phyloP scores from a whole-genome alignment of 2,888 invertebrate genomes.

The Heteromurus nitidus region DNA sequence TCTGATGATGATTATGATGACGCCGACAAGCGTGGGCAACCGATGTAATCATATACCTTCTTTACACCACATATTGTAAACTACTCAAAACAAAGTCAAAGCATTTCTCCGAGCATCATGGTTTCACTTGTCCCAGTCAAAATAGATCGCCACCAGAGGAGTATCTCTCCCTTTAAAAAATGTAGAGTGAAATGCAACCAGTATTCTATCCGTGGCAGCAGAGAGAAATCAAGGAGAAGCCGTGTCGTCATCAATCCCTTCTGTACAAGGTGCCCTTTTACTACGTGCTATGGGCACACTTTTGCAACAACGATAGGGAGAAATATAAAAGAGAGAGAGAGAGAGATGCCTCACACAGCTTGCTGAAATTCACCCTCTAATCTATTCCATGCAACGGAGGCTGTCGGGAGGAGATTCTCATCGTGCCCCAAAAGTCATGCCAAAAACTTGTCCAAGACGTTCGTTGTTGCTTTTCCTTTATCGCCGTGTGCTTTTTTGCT shows the following conservation, averaged over 20 bases:
- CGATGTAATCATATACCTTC: conserved; percentile 1
- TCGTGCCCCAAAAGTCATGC: not conserved
- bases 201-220: not conserved
- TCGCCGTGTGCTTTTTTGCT: no score
- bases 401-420: not conserved
- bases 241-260: conserved; percentile 48
- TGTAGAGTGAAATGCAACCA: conserved; percentile 10
- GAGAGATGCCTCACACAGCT: no score
- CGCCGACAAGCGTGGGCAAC: conserved; percentile 28
- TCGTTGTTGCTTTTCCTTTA: no score
- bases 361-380: not conserved
- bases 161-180: no score
- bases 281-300: conserved; percentile 45
- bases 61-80: conserved; percentile 52
- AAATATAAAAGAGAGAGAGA: conserved; percentile 17
- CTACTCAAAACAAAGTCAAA: no score
- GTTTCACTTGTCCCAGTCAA: not conserved
- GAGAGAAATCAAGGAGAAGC: no score
- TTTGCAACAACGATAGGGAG: no score
- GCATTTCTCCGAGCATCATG: no score
- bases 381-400: not conserved
- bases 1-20: conserved; percentile 57
- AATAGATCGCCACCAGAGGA: not conserved
- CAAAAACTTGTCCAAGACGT: no score
- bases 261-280: conserved; percentile 31